Conservation (phyloP, 2,113 vertebrate genomes). For the Rhea pennata region DNA sequence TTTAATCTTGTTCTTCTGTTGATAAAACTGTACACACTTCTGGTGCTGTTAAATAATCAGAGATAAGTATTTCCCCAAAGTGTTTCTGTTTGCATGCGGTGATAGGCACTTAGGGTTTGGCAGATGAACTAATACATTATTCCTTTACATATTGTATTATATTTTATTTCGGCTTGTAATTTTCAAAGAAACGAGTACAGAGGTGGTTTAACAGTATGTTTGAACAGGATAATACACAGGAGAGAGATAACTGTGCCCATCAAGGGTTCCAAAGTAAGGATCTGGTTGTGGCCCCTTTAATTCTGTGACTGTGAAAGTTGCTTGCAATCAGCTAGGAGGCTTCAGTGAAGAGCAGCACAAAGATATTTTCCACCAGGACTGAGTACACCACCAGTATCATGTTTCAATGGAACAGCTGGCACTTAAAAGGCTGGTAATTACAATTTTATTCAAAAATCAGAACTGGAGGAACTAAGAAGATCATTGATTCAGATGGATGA, state of each 20-base stretch:
- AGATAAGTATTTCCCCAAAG: neutral
- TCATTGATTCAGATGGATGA: slow-evolving; percentile 70
- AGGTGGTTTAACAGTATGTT: neutral
- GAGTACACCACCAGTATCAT: slow-evolving; percentile 68
- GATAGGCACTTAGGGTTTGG: neutral
- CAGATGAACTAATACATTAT: neutral
- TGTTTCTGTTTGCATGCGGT: neutral
- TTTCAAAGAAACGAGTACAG: neutral
- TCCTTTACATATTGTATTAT: neutral
- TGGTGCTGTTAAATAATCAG: neutral
- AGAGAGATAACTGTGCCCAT: neutral
- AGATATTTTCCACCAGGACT: slow-evolving; percentile 58
- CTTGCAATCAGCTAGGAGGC: slow-evolving; percentile 54
- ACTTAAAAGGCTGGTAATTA: slow-evolving; percentile 77
- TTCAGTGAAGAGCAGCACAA: slow-evolving; percentile 54
- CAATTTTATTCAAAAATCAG: slow-evolving; percentile 73
- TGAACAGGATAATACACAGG: neutral
- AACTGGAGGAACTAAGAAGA: slow-evolving; percentile 70
- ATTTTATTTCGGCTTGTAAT: neutral
- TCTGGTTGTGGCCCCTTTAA: slow-evolving; percentile 49
- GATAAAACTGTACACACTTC: neutral
- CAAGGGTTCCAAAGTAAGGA: neutral
- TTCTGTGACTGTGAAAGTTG: slow-evolving; percentile 28
- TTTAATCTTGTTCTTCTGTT: neutral
- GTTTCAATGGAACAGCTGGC: slow-evolving; percentile 80